Conservation (phyloP, 2,113 vertebrate genomes). For the Theristicus caerulescens region DNA sequence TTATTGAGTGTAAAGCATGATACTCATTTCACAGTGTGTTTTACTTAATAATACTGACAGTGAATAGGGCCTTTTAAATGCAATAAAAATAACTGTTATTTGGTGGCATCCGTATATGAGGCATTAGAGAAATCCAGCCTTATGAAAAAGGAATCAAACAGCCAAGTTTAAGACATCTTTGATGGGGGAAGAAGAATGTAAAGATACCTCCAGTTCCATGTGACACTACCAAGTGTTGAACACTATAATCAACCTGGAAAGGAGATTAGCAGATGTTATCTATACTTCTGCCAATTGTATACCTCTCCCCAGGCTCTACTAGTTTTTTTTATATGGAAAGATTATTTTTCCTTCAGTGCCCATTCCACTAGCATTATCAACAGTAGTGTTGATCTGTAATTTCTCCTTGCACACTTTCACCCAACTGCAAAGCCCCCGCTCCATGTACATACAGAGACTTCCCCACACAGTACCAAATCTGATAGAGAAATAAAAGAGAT, state of each 20-base stretch:
- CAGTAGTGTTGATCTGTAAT: neutral
- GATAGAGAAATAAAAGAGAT: neutral
- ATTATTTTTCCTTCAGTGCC: neutral
- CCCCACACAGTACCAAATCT: neutral
- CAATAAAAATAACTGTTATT: neutral
- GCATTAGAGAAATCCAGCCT: neutral
- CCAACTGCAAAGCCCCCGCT: neutral
- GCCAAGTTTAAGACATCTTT: neutral
- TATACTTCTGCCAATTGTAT: neutral
- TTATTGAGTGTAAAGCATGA: neutral
- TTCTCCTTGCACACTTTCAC: neutral
- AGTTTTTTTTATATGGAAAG: neutral
- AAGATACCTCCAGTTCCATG: neutral
- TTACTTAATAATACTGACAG: neutral
- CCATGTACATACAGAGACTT: rapidly evolving
- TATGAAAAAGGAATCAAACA: neutral
- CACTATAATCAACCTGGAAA: neutral
- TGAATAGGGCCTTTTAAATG: neutral
- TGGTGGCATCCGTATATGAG: neutral
- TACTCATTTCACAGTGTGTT: neutral
- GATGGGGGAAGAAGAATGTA: neutral
- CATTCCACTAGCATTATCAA: neutral
- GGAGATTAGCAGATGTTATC: neutral
- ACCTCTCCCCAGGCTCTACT: neutral
- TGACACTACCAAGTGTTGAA: neutral